Percentiles rank a stretch among this genome's conserved stretches.
These are phyloP conservation scores for Danio kyathit DNA, from an alignment of 2,797 vertebrate species.

Conservation along the genomic window DNA sequence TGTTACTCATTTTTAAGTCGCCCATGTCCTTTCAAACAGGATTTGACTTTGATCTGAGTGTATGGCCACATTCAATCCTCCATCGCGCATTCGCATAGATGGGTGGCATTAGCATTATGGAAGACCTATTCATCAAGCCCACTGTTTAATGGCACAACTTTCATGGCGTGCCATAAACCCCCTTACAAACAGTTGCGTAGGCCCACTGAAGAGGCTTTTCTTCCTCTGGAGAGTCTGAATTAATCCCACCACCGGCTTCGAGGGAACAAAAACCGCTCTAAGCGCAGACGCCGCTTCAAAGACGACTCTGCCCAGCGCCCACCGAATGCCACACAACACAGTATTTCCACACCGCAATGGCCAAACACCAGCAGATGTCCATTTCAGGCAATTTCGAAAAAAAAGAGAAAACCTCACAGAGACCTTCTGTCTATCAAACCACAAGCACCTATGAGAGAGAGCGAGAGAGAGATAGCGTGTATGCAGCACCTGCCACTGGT, in stretches of 20 bases:
- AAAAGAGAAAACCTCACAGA: slow-evolving; percentile 39
- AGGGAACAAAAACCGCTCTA: slow-evolving; percentile 53
- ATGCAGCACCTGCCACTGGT: slow-evolving; percentile 74
- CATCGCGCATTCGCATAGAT: slow-evolving; percentile 46
- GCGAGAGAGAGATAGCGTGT: background rate
- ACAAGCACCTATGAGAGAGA: slow-evolving; percentile 40
- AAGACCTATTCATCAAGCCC: slow-evolving; percentile 55
- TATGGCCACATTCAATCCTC: slow-evolving; percentile 43
- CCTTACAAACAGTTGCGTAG: slow-evolving; percentile 44
- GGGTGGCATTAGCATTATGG: slow-evolving; percentile 46
- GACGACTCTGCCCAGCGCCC: slow-evolving; percentile 32
- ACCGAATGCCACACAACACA: slow-evolving; percentile 61
- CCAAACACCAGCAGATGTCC: slow-evolving; percentile 81
- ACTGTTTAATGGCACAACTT: slow-evolving; percentile 49
- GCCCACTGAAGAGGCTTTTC: slow-evolving; percentile 50
- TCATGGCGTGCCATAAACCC: slow-evolving; percentile 41
- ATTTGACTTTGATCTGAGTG: slow-evolving; percentile 58
- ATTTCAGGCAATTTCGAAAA: slow-evolving; percentile 43
- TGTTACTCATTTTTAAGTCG: slow-evolving; percentile 24
- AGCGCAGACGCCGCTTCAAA: slow-evolving; percentile 54
- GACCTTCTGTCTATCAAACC: slow-evolving; percentile 41
- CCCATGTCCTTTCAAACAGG: slow-evolving; percentile 55
- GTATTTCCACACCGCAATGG: slow-evolving; percentile 65
- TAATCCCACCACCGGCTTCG: slow-evolving; percentile 48
- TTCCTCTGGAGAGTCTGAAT: slow-evolving; percentile 57